Evolutionary conservation across 2,797 vertebrate species (phyloP).

Genomic region (Sebastes hubbsi): DNA sequence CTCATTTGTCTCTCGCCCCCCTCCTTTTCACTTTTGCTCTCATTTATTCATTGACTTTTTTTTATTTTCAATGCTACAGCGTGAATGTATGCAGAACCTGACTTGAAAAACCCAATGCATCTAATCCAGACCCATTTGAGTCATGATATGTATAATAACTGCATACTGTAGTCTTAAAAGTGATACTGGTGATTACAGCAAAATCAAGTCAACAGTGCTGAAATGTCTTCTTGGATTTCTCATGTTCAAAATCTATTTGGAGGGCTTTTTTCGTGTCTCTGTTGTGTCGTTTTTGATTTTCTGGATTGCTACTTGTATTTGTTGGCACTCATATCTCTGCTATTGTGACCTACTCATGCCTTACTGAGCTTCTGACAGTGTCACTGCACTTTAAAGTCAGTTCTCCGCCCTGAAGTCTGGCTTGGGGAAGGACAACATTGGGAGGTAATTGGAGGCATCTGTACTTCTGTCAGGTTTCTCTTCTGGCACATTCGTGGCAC

Average conservation of each 20-base stretch:
- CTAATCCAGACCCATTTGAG: neutral
- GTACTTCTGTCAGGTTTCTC: neutral
- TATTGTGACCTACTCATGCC: slow-evolving; percentile 11
- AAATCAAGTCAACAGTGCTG: neutral
- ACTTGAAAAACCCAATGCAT: neutral
- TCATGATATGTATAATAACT: neutral
- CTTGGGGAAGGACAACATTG: neutral
- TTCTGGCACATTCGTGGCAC: neutral
- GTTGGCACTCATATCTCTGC: neutral
- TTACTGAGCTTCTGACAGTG: slow-evolving; percentile 9
- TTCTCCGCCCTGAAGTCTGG: neutral
- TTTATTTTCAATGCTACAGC: neutral
- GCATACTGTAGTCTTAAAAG: neutral
- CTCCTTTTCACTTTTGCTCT: slow-evolving; percentile 32
- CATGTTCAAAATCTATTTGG: neutral
- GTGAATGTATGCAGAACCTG: neutral
- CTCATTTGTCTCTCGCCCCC: slow-evolving; percentile 30
- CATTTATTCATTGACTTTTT: slow-evolving; percentile 45
- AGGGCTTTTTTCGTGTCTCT: neutral
- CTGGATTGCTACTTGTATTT: neutral
- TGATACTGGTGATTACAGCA: neutral
- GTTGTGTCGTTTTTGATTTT: neutral
- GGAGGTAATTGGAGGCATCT: neutral
- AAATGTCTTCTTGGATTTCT: neutral
- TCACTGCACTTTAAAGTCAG: slow-evolving; percentile 10